phyloP scores from a whole-genome alignment of 53 echinoderm and acorn worm genomes.

The Antedon mediterranea region DNA sequence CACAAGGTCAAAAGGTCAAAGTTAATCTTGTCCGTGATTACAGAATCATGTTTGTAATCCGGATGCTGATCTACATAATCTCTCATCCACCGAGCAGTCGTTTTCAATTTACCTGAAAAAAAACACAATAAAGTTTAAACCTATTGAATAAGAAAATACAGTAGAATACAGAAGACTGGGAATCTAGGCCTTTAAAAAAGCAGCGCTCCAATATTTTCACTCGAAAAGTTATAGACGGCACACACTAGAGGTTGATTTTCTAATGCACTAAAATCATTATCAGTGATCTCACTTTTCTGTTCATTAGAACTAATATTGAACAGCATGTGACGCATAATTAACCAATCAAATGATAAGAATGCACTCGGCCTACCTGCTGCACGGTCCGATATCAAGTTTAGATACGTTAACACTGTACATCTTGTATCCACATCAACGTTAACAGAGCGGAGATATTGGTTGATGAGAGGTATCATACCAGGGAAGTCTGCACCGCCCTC shows the following conservation, averaged over 20 bases:
- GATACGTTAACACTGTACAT: conserved; percentile 65
- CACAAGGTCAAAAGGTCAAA: conserved; percentile 66
- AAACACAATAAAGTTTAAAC: too few species aligned
- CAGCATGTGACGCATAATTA: too few species aligned
- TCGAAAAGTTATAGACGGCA: too few species aligned
- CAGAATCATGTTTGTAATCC: conserved; percentile 84
- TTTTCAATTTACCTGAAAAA: conserved; percentile 55
- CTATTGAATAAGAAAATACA: too few species aligned
- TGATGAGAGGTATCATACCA: conserved; percentile 65
- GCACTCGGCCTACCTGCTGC: conserved; percentile 47
- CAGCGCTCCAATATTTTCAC: too few species aligned
- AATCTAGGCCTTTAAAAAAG: too few species aligned
- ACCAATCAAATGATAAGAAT: too few species aligned
- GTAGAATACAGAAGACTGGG: too few species aligned
- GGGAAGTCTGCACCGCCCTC: conserved; percentile 50
- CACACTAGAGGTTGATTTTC: too few species aligned
- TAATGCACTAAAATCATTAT: too few species aligned
- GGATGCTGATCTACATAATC: conserved; percentile 62
- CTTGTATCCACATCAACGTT: conserved; percentile 65
- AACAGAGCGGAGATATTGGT: conserved; percentile 52
- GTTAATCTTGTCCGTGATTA: conserved; percentile 59
- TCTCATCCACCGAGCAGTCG: conserved; percentile 62
- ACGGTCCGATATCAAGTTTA: conserved; percentile 65
- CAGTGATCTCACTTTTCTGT: too few species aligned
- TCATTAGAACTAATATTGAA: too few species aligned